phyloP scores from a whole-genome alignment of 2,888 invertebrate genomes.

The Cheilosia variabilis region DNA sequence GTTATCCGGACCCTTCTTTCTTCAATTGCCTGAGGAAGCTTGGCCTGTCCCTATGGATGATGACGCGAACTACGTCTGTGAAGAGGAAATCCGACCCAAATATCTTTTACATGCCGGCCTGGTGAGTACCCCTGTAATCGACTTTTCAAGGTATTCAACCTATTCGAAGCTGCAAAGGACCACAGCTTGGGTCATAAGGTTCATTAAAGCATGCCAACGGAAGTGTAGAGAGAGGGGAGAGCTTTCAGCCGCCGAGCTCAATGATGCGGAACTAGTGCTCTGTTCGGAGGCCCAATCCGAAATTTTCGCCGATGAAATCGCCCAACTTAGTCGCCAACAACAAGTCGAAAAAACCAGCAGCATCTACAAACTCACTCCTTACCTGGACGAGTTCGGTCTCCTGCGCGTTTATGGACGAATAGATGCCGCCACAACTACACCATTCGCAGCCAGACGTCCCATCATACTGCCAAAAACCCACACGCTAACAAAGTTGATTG shows the following conservation, averaged over 20 bases:
- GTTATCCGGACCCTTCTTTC: slow-evolving; percentile 47
- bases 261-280: slow-evolving; percentile 1
- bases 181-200: neutral
- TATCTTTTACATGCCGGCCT: neutral
- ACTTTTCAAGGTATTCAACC: neutral
- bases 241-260: slow-evolving; percentile 8
- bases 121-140: neutral
- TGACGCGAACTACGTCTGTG: neutral
- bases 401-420: slow-evolving; percentile 24
- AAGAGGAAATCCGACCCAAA: neutral
- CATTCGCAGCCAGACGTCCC: slow-evolving; percentile 17
- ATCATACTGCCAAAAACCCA: slow-evolving; percentile 51
- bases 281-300: neutral
- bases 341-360: neutral
- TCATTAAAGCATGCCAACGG: neutral
- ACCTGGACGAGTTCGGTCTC: slow-evolving; percentile 6
- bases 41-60: neutral
- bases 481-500: slow-evolving; percentile 24
- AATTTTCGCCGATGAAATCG: neutral
- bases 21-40: neutral
- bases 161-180: slow-evolving; percentile 4
- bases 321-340: slow-evolving; percentile 6
- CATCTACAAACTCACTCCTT: slow-evolving; percentile 15
- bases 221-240: neutral
- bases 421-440: slow-evolving; percentile 31